phyloP scores from a whole-genome alignment of 2,888 invertebrate genomes.

The Chymomyza amoena region DNA sequence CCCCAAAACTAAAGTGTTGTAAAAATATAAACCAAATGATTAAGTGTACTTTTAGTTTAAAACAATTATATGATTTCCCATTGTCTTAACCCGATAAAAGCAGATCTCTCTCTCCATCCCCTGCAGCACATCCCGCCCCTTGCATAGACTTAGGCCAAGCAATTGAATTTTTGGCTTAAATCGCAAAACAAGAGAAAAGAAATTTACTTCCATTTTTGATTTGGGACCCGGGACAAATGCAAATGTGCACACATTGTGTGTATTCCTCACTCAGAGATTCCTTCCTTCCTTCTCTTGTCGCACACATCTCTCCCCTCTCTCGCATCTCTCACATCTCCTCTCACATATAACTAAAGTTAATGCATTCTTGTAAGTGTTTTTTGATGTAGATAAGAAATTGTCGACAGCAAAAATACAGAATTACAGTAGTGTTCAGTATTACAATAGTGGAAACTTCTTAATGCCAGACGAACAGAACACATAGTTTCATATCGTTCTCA shows the following conservation, averaged over 20 bases:
- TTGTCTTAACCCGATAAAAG: not conserved
- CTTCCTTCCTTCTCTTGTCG: not conserved
- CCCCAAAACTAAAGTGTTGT: not conserved
- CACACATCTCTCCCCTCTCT: conserved; percentile 18
- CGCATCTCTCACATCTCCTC: not conserved
- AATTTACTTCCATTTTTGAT: not conserved
- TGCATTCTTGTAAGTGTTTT: conserved; percentile 46
- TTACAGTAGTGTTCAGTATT: not conserved
- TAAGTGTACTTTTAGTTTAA: not conserved
- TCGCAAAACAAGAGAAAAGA: not conserved
- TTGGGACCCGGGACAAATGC: not conserved
- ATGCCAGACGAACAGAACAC: not conserved
- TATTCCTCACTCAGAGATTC: not conserved
- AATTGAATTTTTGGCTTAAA: not conserved
- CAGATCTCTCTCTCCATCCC: not conserved
- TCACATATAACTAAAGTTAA: conserved; percentile 48
- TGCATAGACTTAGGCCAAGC: not conserved
- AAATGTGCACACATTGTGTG: not conserved
- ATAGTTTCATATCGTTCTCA: not conserved
- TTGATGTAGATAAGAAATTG: conserved; percentile 13
- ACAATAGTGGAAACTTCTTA: not conserved
- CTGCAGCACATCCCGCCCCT: not conserved
- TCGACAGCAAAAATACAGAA: not conserved
- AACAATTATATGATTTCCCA: not conserved
- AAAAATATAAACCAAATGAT: not conserved